Base-by-base conservation (phyloP, 2,888 invertebrate species). In the Euspilapteryx auroguttella region DNA sequence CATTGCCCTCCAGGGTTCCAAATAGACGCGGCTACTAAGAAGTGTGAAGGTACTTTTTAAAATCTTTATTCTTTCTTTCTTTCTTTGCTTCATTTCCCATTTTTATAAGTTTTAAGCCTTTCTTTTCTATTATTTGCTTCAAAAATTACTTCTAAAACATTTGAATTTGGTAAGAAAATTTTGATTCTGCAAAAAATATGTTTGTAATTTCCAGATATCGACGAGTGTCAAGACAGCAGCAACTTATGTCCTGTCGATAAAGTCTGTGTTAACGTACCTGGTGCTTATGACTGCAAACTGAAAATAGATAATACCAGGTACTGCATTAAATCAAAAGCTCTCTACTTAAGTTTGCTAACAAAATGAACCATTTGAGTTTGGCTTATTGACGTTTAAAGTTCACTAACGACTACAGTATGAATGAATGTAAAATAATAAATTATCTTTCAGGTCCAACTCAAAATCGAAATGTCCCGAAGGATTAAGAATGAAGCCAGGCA, bases 221-320 rank as follows among this genome's bases (percentile, higher is more conserved):
- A 95, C 49, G 95, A 95, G 54, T 96, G 95, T 46, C 77, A 80
- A 2, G 78, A 83, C n/a, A 84, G 85, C 0, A 80, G 78, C 5
- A 87, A 90, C 38, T 82, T 86, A 25, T 96, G 96, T 50, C 78
- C 79, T 1, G 44, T 68, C 1, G 83, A 83, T 27, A 90, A 94
- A 54, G 79, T 82, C 2, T 96, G 96, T 46, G 79, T 86, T 27
- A 96, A 96, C 55, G 81, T 86, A 3, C 81, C 80, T 0, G 95
- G 95, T 4, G 86, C 86, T 12, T 91, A 88, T 42, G 76, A 83
- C 8, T 93, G 92, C 43, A 80, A 80, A 21, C 85, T 37, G 2
- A 56, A 44, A 33, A 30, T 27, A 1, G 45, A 41, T n/a, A 32
- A 28, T 23, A 34, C 28, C 2, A 47, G 43, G 57, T 58, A n/a